Evolutionary conservation across 2,113 vertebrate genomes (phyloP).

Genomic region (Eupsittula cactorum): DNA sequence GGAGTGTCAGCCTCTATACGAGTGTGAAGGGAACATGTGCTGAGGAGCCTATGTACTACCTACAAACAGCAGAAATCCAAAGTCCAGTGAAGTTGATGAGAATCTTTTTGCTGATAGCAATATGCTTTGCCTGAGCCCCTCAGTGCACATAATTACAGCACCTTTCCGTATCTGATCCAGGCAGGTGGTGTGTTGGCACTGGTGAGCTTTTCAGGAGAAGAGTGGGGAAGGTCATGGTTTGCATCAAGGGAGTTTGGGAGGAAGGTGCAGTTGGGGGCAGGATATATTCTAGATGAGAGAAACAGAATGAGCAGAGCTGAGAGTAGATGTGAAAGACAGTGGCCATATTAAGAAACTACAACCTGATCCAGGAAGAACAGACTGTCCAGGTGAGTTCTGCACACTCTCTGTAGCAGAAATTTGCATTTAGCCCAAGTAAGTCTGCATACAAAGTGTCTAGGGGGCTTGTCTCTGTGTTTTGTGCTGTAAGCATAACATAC

Average conservation of each 20-base stretch:
- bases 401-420: background rate
- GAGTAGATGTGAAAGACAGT: background rate
- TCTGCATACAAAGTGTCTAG: background rate
- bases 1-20: background rate
- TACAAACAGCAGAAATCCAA: background rate
- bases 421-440: background rate
- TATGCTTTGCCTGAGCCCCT: background rate
- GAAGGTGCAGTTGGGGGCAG: background rate
- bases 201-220: background rate
- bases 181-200: background rate
- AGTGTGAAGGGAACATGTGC: background rate
- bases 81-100: background rate
- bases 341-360: background rate
- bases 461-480: background rate
- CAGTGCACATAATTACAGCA: background rate
- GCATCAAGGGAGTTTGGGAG: background rate
- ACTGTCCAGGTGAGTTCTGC: background rate
- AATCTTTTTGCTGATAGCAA: background rate
- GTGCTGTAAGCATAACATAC: background rate
- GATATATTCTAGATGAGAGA: background rate
- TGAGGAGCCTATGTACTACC: background rate
- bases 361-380: background rate
- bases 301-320: background rate
- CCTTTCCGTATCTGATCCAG: background rate
- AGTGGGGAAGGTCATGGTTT: background rate